These are phyloP conservation scores for Drosophila setifemur DNA, from an alignment of 1,140 invertebrate genomes.

Conservation along the genomic window DNA sequence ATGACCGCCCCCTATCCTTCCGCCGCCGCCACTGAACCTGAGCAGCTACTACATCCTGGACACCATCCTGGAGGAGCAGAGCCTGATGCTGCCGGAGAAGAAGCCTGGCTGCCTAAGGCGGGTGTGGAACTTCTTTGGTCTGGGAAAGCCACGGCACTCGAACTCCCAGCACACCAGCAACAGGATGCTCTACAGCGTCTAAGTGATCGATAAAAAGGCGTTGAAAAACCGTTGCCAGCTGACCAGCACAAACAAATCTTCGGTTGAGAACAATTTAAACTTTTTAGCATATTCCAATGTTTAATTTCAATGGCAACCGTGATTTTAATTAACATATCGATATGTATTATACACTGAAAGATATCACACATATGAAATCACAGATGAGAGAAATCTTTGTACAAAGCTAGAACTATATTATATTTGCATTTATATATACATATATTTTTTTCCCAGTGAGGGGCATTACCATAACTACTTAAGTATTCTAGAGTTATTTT, in stretches of 20 bases:
- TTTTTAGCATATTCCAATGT: too few species aligned
- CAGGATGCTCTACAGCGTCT: conserved; percentile 55
- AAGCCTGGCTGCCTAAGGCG: conserved; percentile 72
- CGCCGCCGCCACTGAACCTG: conserved; percentile 73
- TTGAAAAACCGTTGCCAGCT: not conserved
- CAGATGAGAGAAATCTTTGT: conserved; percentile 50
- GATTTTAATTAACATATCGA: conserved; percentile 72
- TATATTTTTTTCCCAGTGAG: conserved; percentile 6
- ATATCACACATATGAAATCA: conserved; percentile 29
- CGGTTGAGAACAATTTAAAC: too few species aligned
- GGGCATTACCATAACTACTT: conserved; percentile 40
- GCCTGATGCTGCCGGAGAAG: conserved; percentile 73
- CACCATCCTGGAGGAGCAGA: conserved; percentile 77
- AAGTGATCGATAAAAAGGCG: not conserved
- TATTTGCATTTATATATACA: conserved; percentile 60
- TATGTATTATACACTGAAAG: conserved; percentile 44
- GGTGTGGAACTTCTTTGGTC: conserved; percentile 71
- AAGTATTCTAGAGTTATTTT: conserved; percentile 38
- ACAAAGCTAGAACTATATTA: conserved; percentile 68
- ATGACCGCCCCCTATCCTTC: conserved; percentile 80
- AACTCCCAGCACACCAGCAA: conserved; percentile 28
- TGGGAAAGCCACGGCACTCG: conserved; percentile 45
- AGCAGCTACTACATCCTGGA: conserved; percentile 79
- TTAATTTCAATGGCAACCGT: not conserved
- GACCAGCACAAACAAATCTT: too few species aligned